A percentile compares a stretch with the other conserved stretches of the same genome.
Evolutionary conservation across 2,797 vertebrate genomes (phyloP).

Genomic region (Anniella stebbinsi): DNA sequence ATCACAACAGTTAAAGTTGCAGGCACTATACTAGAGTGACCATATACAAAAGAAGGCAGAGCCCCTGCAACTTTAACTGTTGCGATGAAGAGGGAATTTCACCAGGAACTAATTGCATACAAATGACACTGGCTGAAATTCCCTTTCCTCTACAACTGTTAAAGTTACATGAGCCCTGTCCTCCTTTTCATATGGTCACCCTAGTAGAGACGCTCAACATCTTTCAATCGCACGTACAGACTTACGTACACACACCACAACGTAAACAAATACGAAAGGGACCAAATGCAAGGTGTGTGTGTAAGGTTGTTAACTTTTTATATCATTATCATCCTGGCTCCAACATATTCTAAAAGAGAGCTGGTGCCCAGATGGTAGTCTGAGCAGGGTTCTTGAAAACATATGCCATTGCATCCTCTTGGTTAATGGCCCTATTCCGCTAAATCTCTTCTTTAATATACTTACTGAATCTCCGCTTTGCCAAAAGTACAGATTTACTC

Average conservation of each 20-base stretch:
- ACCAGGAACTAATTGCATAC: too few species aligned
- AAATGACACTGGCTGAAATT: too few species aligned
- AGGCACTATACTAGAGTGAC: too few species aligned
- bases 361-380: background rate
- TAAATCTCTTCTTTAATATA: constrained; percentile 29
- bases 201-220: too few species aligned
- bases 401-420: background rate
- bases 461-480: background rate
- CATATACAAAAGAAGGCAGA: too few species aligned
- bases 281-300: background rate
- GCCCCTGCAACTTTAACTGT: too few species aligned
- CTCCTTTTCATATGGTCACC: too few species aligned
- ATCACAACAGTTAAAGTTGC: too few species aligned
- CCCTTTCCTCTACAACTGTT: too few species aligned
- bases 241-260: too few species aligned
- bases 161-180: too few species aligned
- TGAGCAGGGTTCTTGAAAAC: background rate
- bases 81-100: too few species aligned
- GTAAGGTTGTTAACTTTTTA: background rate
- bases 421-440: background rate
- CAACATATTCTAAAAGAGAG: background rate
- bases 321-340: background rate
- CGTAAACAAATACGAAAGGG: background rate
- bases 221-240: background rate
- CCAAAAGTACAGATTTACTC: background rate